Base-by-base conservation (phyloP, 2,113 vertebrate species). In the Acanthisitta chloris region DNA sequence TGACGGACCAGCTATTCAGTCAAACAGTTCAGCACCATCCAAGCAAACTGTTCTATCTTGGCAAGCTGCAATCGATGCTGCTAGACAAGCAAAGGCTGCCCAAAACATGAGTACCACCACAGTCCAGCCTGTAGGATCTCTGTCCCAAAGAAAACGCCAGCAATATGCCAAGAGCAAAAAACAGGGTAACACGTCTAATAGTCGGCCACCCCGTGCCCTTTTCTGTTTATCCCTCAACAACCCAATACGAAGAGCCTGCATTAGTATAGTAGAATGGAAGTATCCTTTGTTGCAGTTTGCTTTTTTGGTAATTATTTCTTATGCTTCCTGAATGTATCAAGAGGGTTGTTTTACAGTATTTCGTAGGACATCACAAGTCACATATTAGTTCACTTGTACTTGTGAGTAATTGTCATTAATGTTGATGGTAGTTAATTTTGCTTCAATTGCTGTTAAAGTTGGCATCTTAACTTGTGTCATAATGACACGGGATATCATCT, bases 91-190 rank as follows among this genome's bases (percentile, higher is more conserved):
- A 98, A 99, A 99, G 98, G 98, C 99, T 98, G 98, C 97, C 98
- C 98, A 98, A 95, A 99, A 98, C 96, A 99, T 99, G 99, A 99
- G 99, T 98, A 97, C 99, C 97, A 98, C 99, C 62, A 98, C 98
- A 97, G 97, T 98, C 85, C 98, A 98, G 97, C 99, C 99, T 96
- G 99, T 98, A 96, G 99, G 99, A 97, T 98, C 99, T 96, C 98
- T 99, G 97, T 99, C 99, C 98, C 99, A 99, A 98, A 99, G 99
- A 98, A 99, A 99, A 98, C 98, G 99, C 97, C 98, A 99, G 98
- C 99, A 99, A 98, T 99, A 99, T 95, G 99, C 99, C 98, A 99
- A 99, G 98, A 99, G 99, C 99, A 99, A 99, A 98, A 99, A 99
- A 97, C 99, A 99, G 98, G 99, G 99, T 98, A 99, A 99, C 84